Conservation (phyloP, 2,888 invertebrate genomes). For the Megalurothrips usitatus region DNA sequence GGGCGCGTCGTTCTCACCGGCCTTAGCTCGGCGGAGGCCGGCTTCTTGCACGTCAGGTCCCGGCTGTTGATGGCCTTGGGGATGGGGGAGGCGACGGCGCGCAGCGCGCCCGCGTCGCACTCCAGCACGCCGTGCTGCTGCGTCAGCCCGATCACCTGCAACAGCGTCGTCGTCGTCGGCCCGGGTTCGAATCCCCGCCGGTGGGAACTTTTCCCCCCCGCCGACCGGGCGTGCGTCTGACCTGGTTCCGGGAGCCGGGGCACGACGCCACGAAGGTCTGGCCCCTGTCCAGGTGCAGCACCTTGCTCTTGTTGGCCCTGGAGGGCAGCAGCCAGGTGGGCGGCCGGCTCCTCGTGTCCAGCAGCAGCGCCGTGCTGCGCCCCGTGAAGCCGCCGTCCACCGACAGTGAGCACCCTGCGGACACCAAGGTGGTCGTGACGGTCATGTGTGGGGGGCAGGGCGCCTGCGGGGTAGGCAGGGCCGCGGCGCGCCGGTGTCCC, state of each 20-base stretch:
- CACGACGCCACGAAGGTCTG: conserved; percentile 6
- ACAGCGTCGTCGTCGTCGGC: not conserved
- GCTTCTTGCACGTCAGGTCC: conserved; percentile 18
- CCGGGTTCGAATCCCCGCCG: not conserved
- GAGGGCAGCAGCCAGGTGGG: not conserved
- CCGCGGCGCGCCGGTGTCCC: not conserved
- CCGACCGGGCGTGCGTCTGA: not conserved
- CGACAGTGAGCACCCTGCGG: not conserved
- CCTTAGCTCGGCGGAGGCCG: not conserved
- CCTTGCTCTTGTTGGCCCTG: not conserved
- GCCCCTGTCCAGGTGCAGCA: not conserved
- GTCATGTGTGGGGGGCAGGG: too few species aligned
- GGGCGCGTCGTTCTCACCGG: not conserved
- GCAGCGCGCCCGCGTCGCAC: conserved; percentile 11
- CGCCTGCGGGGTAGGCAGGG: not conserved
- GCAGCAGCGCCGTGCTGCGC: not conserved
- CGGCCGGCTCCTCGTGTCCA: not conserved
- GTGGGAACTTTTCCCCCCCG: not conserved
- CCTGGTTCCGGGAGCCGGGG: conserved; percentile 7
- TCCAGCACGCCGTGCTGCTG: conserved; percentile 13
- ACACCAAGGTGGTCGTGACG: not conserved
- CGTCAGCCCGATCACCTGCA: not conserved
- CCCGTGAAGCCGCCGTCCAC: conserved; percentile 17
- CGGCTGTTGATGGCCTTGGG: conserved; percentile 23
- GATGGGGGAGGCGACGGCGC: conserved; percentile 1